A percentile compares a stretch with the other conserved stretches of the same genome.
Conservation (phyloP, 1,140 invertebrate species). For the Papilio polytes region DNA sequence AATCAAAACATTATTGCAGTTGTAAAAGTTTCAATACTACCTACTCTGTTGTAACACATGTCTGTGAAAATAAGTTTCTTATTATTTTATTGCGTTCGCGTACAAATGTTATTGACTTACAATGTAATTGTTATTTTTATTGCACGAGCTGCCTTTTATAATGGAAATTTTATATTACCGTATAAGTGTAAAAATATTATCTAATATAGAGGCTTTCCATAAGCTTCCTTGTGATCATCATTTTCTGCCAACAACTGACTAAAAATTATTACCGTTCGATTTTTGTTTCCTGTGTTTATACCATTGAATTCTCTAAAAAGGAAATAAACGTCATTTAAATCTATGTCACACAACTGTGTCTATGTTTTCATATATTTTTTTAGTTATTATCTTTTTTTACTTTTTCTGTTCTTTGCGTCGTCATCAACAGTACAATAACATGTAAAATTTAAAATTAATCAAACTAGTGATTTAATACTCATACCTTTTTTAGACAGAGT, state of each 20-base stretch:
- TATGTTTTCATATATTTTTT: neutral
- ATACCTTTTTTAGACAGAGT: constrained; percentile 38
- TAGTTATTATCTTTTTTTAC: neutral
- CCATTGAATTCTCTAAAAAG: no score
- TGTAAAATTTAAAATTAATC: neutral
- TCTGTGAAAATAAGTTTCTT: constrained; percentile 38
- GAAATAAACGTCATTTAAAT: no score
- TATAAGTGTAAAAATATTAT: neutral
- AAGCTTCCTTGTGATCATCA: no score
- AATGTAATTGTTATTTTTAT: constrained; percentile 30
- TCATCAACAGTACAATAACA: neutral
- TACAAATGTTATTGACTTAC: constrained; percentile 21
- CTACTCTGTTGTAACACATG: constrained; percentile 32
- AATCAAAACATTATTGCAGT: constrained; percentile 39
- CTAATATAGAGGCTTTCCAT: no score
- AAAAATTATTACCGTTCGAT: no score
- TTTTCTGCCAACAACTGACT: no score
- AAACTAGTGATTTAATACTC: neutral
- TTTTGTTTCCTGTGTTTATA: no score
- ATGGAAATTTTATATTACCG: neutral
- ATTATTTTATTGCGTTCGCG: constrained; percentile 31
- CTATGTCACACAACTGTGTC: no score
- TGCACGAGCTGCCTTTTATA: neutral
- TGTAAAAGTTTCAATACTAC: constrained; percentile 35
- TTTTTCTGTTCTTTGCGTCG: neutral